Evolutionary conservation across 2,888 invertebrate species (phyloP).

Genomic region (Athalia rosae): DNA sequence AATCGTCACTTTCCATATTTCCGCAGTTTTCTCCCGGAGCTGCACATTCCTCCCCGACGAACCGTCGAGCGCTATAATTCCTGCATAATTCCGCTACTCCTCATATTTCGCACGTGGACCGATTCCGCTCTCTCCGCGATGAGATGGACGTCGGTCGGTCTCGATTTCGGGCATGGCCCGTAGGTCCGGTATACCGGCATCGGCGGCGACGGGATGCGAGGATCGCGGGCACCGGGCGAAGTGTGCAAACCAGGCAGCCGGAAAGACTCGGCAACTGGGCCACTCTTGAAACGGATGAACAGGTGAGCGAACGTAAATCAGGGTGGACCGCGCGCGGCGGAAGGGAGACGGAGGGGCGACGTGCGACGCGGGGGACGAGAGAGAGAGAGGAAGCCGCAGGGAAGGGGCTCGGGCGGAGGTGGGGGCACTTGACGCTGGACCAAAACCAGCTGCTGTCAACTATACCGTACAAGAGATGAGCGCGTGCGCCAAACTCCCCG

Average conservation of each 20-base stretch:
- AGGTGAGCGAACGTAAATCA: conserved; percentile 70
- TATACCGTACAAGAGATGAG: conserved; percentile 45
- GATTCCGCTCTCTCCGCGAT: no score
- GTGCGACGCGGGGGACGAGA: conserved; percentile 31
- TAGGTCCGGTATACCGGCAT: neutral
- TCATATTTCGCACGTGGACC: no score
- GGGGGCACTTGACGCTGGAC: conserved; percentile 56
- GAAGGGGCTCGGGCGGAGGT: conserved; percentile 44
- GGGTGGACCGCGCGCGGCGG: conserved; percentile 56
- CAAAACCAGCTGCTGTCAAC: conserved; percentile 65
- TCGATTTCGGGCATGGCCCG: neutral
- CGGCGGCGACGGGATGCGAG: neutral
- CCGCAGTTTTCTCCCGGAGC: no score
- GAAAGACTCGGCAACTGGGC: conserved; percentile 66
- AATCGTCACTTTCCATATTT: no score
- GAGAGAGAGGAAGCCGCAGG: conserved; percentile 38
- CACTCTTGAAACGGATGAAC: conserved; percentile 69
- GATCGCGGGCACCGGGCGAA: neutral
- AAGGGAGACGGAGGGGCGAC: conserved; percentile 42
- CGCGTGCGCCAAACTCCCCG: neutral
- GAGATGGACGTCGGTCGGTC: neutral
- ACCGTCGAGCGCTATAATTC: no score
- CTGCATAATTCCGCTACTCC: no score
- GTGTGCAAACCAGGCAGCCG: conserved; percentile 51
- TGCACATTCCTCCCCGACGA: no score